These are phyloP conservation scores for Acanthosoma haemorrhoidale DNA, from an alignment of 2,888 invertebrate species.

Conservation along the genomic window DNA sequence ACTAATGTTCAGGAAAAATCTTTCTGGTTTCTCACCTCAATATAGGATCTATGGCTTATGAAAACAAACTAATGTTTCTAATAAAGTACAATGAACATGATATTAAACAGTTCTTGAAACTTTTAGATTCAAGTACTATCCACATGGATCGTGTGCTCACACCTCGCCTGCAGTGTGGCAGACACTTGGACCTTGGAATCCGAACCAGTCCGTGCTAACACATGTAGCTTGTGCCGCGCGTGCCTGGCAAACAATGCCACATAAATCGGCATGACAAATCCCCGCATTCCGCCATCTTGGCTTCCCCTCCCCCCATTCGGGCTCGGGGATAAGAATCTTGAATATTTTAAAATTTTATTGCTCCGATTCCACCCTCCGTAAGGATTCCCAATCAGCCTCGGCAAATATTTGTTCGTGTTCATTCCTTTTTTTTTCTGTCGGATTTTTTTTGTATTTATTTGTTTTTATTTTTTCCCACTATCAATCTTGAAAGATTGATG, in stretches of 20 bases:
- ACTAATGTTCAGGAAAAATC: too few species aligned
- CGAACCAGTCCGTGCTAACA: background rate
- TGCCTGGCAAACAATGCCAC: conserved; percentile 20
- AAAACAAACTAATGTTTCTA: too few species aligned
- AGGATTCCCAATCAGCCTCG: background rate
- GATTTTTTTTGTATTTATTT: conserved; percentile 8
- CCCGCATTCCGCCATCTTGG: conserved; percentile 27
- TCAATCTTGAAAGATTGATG: conserved; percentile 8
- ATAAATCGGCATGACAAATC: conserved; percentile 24
- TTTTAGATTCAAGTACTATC: too few species aligned
- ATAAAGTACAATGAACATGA: too few species aligned
- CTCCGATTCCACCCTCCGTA: conserved; percentile 13
- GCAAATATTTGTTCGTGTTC: background rate
- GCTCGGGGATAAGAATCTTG: conserved; percentile 7
- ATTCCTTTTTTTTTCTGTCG: background rate
- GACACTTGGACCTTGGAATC: background rate
- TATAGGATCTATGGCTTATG: too few species aligned
- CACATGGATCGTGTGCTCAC: too few species aligned
- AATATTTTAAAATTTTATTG: conserved; percentile 26
- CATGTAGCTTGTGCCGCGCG: conserved; percentile 3
- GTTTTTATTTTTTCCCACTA: conserved; percentile 7
- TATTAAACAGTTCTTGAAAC: too few species aligned
- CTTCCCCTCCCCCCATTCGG: background rate
- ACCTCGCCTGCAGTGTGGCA: too few species aligned
- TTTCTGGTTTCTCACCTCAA: too few species aligned